Conservation (phyloP, 2,888 invertebrate genomes). For the Agonopterix alstromeriana region DNA sequence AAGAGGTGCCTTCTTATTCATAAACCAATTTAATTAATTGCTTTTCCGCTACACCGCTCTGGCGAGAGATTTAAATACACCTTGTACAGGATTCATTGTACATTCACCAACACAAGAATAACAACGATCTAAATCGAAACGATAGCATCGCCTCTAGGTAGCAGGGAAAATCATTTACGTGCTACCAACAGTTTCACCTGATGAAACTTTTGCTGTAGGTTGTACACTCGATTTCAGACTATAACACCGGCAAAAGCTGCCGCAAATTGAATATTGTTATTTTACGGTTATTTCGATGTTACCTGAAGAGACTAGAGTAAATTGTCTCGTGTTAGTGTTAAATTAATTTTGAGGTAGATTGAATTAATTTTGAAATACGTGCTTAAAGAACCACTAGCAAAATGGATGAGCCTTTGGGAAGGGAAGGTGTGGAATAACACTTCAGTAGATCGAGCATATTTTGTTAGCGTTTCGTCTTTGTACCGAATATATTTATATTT, state of each 20-base stretch:
- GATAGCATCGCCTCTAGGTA: background rate
- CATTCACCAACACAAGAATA: slow-evolving; percentile 1
- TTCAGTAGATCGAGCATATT: background rate
- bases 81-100: slow-evolving; percentile 24
- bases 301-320: background rate
- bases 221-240: slow-evolving; percentile 18
- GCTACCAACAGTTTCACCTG: background rate
- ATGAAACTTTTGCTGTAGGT: background rate
- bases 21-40: slow-evolving; percentile 46
- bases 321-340: slow-evolving; percentile 1
- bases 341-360: background rate
- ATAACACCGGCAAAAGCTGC: slow-evolving; percentile 14
- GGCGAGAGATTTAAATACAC: slow-evolving; percentile 25
- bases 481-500: too few relatives aligned
- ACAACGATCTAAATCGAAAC: background rate
- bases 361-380: background rate
- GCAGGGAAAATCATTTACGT: background rate
- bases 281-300: slow-evolving; percentile 15
- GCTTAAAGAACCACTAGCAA: background rate
- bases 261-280: slow-evolving; percentile 27
- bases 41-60: slow-evolving; percentile 22
- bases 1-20: slow-evolving; percentile 3
- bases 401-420: background rate
- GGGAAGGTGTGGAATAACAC: background rate
- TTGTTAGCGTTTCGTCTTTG: too few relatives aligned